A percentile compares a stretch with the other conserved stretches of the same genome.
Conservation (phyloP, 1,140 invertebrate species). For the Drosophila cardini region DNA sequence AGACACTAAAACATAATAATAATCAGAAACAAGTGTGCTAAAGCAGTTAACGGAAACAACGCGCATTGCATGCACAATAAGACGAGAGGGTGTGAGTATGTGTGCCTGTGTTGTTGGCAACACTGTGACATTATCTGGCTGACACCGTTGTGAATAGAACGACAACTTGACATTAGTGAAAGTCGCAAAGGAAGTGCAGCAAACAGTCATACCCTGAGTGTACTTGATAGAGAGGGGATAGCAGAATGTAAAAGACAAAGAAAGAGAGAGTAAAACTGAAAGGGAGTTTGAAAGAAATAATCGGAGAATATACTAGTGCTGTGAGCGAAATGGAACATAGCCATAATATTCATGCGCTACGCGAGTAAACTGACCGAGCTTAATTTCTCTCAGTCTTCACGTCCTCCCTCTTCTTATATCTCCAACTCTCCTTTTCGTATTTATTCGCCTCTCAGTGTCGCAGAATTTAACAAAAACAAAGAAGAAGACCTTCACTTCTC, state of each 20-base stretch:
- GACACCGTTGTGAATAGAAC: constrained; percentile 70
- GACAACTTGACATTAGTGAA: constrained; percentile 82
- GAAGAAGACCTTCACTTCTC: neutral
- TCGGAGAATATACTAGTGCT: constrained; percentile 12
- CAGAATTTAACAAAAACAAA: constrained; percentile 32
- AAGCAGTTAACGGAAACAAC: constrained; percentile 83
- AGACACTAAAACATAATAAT: constrained; percentile 77
- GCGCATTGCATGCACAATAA: constrained; percentile 80
- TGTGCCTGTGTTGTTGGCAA: constrained; percentile 42
- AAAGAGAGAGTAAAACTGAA: neutral
- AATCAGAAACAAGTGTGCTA: constrained; percentile 83
- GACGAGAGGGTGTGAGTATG: constrained; percentile 34
- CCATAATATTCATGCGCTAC: constrained; percentile 79
- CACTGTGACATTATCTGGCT: constrained; percentile 77
- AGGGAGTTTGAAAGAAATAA: neutral
- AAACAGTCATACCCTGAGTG: constrained; percentile 49
- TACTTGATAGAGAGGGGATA: neutral
- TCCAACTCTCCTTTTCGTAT: neutral
- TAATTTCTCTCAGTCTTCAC: no score
- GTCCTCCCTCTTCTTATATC: neutral
- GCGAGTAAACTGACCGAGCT: constrained; percentile 25
- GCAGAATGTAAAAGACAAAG: neutral
- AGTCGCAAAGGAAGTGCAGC: constrained; percentile 80
- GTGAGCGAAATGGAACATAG: constrained; percentile 59
- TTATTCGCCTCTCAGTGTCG: constrained; percentile 20